Evolutionary conservation across 2,113 vertebrate genomes (phyloP).

Genomic region (Heliornis fulica): DNA sequence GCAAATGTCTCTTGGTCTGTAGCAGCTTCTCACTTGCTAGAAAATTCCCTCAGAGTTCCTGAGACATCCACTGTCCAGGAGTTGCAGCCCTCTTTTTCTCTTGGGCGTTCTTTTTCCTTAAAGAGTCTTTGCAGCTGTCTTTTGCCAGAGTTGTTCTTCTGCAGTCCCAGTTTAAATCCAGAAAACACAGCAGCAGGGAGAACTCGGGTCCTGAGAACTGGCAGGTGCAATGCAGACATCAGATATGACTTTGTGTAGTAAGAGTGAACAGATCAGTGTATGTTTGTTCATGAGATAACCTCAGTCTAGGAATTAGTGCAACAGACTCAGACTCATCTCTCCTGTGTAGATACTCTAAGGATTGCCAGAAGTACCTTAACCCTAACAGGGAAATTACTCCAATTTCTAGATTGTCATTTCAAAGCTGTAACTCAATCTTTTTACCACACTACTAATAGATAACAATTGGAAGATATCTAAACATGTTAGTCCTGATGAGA

Average conservation of each 20-base stretch:
- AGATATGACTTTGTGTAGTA: not conserved
- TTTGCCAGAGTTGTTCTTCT: not conserved
- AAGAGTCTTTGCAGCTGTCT: not conserved
- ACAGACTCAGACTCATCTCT: not conserved
- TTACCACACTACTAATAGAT: slow-evolving; percentile 44
- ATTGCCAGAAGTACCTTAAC: slow-evolving; percentile 66
- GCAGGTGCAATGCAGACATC: not conserved
- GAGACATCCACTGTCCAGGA: not conserved
- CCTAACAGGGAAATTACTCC: slow-evolving; percentile 65
- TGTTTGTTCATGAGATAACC: slow-evolving; percentile 29
- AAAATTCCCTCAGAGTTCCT: not conserved
- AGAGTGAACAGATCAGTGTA: not conserved
- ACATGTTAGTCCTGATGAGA: slow-evolving; percentile 42
- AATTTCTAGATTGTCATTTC: slow-evolving; percentile 69
- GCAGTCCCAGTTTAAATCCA: not conserved
- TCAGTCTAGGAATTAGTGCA: slow-evolving; percentile 55
- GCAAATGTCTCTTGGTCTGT: slow-evolving; percentile 33
- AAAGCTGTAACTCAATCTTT: slow-evolving; percentile 67
- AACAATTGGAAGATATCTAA: slow-evolving; percentile 56
- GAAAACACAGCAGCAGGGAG: not conserved
- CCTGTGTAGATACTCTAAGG: not conserved
- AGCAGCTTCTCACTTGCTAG: slow-evolving; percentile 29
- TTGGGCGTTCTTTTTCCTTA: not conserved
- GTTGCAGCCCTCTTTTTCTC: not conserved
- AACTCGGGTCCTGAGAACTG: slow-evolving; percentile 14